Evolutionary conservation across 2,888 invertebrate genomes (phyloP).

Genomic region (Pasiphila rectangulata): DNA sequence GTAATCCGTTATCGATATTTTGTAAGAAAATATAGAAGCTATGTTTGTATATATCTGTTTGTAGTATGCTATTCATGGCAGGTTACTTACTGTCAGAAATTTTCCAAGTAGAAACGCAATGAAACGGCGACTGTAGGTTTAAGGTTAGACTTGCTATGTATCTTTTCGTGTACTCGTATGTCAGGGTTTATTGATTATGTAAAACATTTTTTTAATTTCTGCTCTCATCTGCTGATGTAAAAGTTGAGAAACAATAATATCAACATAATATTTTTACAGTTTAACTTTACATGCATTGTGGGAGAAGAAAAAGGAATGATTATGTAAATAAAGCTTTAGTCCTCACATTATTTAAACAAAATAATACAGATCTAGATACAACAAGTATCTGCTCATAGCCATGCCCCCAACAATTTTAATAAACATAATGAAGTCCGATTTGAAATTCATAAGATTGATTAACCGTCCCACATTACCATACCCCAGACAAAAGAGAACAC

Average conservation of each 20-base stretch:
- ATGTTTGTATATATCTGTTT: not conserved
- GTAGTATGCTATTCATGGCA: not conserved
- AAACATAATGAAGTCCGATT: conserved; percentile 44
- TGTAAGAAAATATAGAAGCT: not conserved
- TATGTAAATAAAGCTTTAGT: conserved; percentile 6
- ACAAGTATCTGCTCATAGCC: conserved; percentile 15
- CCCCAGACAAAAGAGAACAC: conserved; percentile 48
- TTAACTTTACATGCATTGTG: no score
- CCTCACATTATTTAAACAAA: conserved; percentile 17
- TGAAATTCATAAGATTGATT: conserved; percentile 70
- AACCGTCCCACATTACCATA: conserved; percentile 65
- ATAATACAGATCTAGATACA: conserved; percentile 14
- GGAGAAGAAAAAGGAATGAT: conserved; percentile 1
- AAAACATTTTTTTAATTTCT: no score
- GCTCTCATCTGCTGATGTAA: no score
- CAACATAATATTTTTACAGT: no score
- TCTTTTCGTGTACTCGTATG: no score
- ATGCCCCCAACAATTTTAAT: conserved; percentile 34
- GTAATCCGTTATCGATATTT: conserved; percentile 11
- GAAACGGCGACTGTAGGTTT: no score
- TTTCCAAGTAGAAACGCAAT: no score
- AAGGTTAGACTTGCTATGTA: no score
- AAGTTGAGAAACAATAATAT: no score
- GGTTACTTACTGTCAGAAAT: no score
- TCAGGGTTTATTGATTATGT: no score